These are phyloP conservation scores for Lepidocolaptes lacrymiger DNA, from an alignment of 2,797 vertebrate species.

Conservation along the genomic window DNA sequence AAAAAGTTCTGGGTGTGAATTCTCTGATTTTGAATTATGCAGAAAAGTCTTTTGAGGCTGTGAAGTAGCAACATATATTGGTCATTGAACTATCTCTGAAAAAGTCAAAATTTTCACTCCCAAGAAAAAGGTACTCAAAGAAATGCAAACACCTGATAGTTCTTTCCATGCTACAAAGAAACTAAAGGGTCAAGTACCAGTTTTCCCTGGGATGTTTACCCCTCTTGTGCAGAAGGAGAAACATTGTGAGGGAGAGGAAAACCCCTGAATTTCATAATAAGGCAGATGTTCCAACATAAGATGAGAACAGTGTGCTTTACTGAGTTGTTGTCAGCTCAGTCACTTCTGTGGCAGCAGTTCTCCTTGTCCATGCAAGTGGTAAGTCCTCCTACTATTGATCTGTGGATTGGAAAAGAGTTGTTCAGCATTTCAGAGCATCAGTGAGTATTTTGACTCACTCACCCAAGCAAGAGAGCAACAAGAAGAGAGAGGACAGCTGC, in stretches of 20 bases:
- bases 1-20: neutral
- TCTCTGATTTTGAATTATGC: neutral
- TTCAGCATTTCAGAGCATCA: neutral
- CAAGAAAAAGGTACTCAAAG: neutral
- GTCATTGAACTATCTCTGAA: neutral
- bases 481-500: neutral
- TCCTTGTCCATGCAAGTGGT: neutral
- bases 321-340: neutral
- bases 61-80: neutral
- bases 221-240: neutral
- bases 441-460: neutral
- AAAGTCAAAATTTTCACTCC: neutral
- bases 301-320: neutral
- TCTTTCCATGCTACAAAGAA: neutral
- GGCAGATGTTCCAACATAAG: neutral
- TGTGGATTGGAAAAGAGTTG: neutral
- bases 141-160: neutral
- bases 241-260: neutral
- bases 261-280: neutral
- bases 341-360: neutral
- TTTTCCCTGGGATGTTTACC: neutral
- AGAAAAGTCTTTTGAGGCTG: neutral
- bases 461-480: neutral
- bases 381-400: neutral
- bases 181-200: accelerated